Conservation (phyloP, 2,888 invertebrate species). For the Imbricaverruca yamaguchii region DNA sequence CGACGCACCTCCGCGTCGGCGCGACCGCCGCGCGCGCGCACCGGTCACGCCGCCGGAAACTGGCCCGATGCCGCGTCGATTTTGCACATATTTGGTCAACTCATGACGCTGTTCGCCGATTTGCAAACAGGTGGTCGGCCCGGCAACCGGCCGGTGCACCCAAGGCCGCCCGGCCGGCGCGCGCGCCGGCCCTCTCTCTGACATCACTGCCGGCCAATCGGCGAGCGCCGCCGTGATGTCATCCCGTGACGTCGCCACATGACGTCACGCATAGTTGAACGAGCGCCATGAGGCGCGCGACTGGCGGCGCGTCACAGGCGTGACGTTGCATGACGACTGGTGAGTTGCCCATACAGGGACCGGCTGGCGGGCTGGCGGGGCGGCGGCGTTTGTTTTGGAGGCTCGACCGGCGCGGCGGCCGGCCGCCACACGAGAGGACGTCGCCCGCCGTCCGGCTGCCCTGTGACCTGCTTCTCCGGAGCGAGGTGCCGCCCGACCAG, state of each 20-base stretch:
- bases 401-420: not conserved
- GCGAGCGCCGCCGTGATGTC: not conserved
- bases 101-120: not conserved
- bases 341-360: slow-evolving; percentile 5
- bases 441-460: not conserved
- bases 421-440: not conserved
- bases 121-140: slow-evolving; percentile 9
- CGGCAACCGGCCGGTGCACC: not conserved
- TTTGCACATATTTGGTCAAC: not conserved
- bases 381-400: not conserved
- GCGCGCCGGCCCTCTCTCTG: not conserved
- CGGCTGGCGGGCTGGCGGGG: not conserved
- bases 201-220: slow-evolving; percentile 10
- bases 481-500: no score
- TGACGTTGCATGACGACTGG: not conserved
- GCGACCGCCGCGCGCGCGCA: no score
- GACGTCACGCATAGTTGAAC: not conserved
- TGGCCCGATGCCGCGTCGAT: not conserved
- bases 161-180: slow-evolving; percentile 12
- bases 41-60: not conserved
- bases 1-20: not conserved
- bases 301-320: not conserved
- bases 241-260: not conserved
- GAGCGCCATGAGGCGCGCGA: not conserved
- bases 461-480: not conserved